Evolutionary conservation across 1,140 invertebrate species (phyloP).

Genomic region (Listronotus oregonensis): DNA sequence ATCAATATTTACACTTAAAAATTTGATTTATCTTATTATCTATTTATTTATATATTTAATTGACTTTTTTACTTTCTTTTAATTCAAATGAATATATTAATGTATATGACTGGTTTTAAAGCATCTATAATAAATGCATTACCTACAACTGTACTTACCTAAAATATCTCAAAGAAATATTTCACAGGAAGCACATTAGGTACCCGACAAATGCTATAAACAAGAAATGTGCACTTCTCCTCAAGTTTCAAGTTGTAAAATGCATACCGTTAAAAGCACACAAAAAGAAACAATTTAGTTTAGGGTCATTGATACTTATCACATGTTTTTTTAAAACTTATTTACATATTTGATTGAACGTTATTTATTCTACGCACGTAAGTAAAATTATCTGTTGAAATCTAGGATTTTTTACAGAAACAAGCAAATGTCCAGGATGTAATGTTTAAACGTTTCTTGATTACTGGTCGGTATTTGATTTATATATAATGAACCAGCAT

Average conservation of each 20-base stretch:
- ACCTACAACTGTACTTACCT: not conserved
- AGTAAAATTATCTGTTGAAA: constrained; percentile 9
- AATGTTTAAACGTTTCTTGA: not conserved
- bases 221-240: constrained; percentile 8
- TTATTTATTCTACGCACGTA: constrained; percentile 9
- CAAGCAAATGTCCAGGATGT: not conserved
- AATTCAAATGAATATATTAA: too few relatives aligned
- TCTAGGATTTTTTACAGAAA: not conserved
- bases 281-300: constrained; percentile 9
- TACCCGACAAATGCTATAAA: not conserved
- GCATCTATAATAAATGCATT: too few relatives aligned
- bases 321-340: constrained; percentile 1
- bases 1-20: too few relatives aligned
- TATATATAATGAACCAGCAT: not conserved
- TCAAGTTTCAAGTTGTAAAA: constrained; percentile 6
- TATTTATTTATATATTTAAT: too few relatives aligned
- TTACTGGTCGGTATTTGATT: constrained; percentile 4
- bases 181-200: not conserved
- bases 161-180: not conserved
- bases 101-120: too few relatives aligned
- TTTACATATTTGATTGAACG: constrained; percentile 8
- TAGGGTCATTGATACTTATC: constrained; percentile 7
- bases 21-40: too few relatives aligned
- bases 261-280: constrained; percentile 12
- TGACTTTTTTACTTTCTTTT: too few relatives aligned